phyloP scores from a whole-genome alignment of 2,888 invertebrate species.

The Eupithecia tripunctaria region DNA sequence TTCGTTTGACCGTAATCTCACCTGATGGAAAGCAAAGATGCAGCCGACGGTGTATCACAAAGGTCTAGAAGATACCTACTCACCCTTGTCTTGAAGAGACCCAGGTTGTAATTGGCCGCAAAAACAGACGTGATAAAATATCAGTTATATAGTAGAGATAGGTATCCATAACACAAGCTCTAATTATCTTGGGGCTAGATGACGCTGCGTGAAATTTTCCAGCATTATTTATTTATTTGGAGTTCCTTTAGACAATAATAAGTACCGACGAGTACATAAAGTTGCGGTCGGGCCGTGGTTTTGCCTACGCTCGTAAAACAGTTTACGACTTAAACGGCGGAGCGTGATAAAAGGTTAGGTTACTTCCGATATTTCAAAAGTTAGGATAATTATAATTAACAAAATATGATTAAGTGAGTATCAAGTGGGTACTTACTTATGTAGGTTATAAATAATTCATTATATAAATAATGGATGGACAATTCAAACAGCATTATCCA shows the following conservation, averaged over 20 bases:
- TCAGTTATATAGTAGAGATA: too few relatives aligned
- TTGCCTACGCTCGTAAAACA: slow-evolving; percentile 50
- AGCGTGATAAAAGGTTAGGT: slow-evolving; percentile 1
- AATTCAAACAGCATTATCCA: background rate
- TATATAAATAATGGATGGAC: background rate
- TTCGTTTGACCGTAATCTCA: too few relatives aligned
- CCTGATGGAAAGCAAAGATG: too few relatives aligned
- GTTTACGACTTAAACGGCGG: slow-evolving; percentile 34
- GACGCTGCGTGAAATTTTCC: background rate
- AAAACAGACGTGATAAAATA: too few relatives aligned
- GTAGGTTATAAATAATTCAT: background rate
- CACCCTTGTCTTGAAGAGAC: too few relatives aligned
- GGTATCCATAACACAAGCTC: background rate
- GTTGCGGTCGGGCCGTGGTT: slow-evolving; percentile 43
- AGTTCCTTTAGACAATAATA: background rate
- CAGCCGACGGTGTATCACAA: too few relatives aligned
- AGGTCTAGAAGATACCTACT: too few relatives aligned
- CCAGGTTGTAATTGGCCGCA: too few relatives aligned
- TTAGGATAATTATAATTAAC: slow-evolving; percentile 6
- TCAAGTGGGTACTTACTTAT: too few relatives aligned
- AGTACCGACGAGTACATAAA: background rate
- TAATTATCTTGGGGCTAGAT: background rate
- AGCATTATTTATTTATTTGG: too few relatives aligned
- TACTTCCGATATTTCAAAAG: background rate
- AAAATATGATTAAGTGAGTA: too few relatives aligned